Evolutionary conservation across 2,888 invertebrate genomes (phyloP), one percentile per base, ranked within the genome.

Genomic region (Ornithoptera alexandrae): DNA sequence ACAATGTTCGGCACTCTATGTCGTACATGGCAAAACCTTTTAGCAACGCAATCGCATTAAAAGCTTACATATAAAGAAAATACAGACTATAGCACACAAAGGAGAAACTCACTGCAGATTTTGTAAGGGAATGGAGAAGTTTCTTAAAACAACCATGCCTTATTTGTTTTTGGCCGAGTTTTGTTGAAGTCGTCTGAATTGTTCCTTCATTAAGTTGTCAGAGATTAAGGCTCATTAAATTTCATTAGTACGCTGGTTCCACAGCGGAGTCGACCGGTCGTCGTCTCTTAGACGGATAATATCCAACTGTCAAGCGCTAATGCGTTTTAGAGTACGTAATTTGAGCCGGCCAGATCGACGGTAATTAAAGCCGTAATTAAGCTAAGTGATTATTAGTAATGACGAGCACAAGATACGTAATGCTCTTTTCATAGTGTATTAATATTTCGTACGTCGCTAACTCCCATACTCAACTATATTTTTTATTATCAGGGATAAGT

Each of bases 261-360:
- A 84, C 79, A 80, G 83, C 80, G 84, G 80, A 81, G 79, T 53
- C 65, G 63, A 30, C 81, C 81, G 82, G 79, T 85, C 84, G 82
- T 81, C 87, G 86, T 82, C 87, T 88, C 87, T 90, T 90, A 90
- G 90, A 89, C 86, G 92, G 92, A 92, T 92, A 92, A 92, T 92
- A 92, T 92, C 88, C 90, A 90, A 87, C 92, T 92, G 92, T 92
- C 92, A 91, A 89, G 79, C 88, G 85, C 90, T 92, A 92, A 92
- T 92, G 92, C 91, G 90, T 92, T 92, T 92, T 92, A 92, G 92
- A 92, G 92, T 92, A 92, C 92, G 92, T 92, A 92, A 92, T 92
- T 92, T 92, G 92, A 92, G 89, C 90, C 90, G 88, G 88, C 85
- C 88, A 91, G 92, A 92, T 92, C 91, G 83, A 83, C 84, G 84